Conservation (phyloP, 2,797 vertebrate genomes). For the Buphagus erythrorhynchus region DNA sequence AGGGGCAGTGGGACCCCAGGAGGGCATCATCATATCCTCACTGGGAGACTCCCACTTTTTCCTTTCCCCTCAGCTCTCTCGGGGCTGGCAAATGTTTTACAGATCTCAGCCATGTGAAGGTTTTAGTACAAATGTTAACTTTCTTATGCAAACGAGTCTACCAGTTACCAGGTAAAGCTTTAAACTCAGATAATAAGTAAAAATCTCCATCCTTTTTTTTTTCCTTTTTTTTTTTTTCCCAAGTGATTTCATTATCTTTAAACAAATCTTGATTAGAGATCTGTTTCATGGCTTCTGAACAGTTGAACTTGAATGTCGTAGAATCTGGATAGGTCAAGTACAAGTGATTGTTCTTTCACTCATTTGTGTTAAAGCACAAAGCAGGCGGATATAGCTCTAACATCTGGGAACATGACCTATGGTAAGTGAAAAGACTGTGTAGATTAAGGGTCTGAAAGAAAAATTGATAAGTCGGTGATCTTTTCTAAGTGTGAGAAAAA, state of each 20-base stretch:
- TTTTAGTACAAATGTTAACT: not conserved
- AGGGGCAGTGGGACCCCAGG: rapidly evolving
- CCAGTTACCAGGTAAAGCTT: not conserved
- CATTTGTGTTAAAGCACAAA: not conserved
- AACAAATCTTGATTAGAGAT: not conserved
- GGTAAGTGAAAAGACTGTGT: not conserved
- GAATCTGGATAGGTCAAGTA: not conserved
- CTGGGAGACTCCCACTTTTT: not conserved
- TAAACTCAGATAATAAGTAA: not conserved
- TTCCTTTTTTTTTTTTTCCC: not conserved
- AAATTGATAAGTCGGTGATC: not conserved
- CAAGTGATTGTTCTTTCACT: not conserved
- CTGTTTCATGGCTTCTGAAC: not conserved
- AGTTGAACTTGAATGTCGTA: not conserved
- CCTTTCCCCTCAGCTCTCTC: not conserved
- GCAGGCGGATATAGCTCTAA: not conserved
- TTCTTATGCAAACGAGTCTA: not conserved
- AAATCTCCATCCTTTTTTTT: not conserved
- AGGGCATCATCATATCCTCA: not conserved
- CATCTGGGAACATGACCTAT: not conserved
- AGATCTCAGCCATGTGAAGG: not conserved
- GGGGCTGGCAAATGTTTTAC: not conserved
- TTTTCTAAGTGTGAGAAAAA: not conserved
- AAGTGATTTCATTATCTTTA: not conserved
- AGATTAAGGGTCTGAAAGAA: not conserved